Percentiles rank a stretch among this genome's conserved stretches.
phyloP scores from a whole-genome alignment of 2,888 invertebrate genomes.

The Oeneis ivallda region DNA sequence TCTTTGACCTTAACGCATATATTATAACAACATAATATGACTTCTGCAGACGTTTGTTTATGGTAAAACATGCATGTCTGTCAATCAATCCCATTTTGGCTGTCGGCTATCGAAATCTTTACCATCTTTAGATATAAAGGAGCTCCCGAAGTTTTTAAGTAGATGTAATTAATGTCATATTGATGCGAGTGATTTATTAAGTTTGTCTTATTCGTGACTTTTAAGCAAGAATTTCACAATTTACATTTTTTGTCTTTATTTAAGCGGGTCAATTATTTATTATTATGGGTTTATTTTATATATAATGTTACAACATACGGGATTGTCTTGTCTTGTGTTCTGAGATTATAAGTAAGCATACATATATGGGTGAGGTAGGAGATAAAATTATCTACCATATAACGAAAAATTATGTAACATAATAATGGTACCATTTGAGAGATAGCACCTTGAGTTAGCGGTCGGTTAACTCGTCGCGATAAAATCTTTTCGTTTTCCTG shows the following conservation, averaged over 20 bases:
- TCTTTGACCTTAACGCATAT: conserved; percentile 40
- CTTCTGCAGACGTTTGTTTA: conserved; percentile 56
- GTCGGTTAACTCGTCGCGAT: conserved; percentile 47
- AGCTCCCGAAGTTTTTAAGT: conserved; percentile 40
- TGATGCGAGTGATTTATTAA: conserved; percentile 38
- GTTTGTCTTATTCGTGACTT: conserved; percentile 31
- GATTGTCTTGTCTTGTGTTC: conserved; percentile 23
- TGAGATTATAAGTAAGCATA: conserved; percentile 25
- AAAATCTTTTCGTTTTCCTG: conserved; percentile 29
- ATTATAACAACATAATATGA: conserved; percentile 30
- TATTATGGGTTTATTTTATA: conserved; percentile 12
- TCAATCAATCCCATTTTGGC: conserved; percentile 72
- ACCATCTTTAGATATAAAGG: conserved; percentile 57
- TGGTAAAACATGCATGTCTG: conserved; percentile 60
- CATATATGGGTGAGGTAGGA: conserved; percentile 47
- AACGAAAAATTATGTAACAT: conserved; percentile 67
- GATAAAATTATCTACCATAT: conserved; percentile 58
- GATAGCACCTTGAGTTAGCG: conserved; percentile 60
- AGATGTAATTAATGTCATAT: conserved; percentile 41
- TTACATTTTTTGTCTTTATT: conserved; percentile 22
- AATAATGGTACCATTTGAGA: conserved; percentile 51
- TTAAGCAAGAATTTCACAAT: conserved; percentile 19
- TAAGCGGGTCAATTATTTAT: conserved; percentile 19
- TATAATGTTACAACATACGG: conserved; percentile 21
- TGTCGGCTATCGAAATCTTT: conserved; percentile 62